Evolutionary conservation across 1,140 invertebrate genomes (phyloP).

Genomic region (Thrips palmi): DNA sequence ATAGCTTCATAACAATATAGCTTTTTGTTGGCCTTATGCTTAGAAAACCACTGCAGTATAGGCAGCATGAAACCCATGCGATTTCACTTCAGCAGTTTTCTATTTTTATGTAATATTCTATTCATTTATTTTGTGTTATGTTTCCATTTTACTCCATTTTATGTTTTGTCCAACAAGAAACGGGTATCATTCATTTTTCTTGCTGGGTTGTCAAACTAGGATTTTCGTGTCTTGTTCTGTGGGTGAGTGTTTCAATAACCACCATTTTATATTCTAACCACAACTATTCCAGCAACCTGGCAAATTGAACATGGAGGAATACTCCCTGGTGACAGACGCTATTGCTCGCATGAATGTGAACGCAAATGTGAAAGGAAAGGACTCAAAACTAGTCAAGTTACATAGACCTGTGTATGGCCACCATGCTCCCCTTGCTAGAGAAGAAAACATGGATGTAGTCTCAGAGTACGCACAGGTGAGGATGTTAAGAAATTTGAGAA

Average conservation of each 20-base stretch:
- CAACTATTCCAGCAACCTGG: constrained; percentile 59
- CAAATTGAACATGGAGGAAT: constrained; percentile 78
- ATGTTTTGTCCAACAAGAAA: constrained; percentile 8
- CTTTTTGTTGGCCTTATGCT: too few species aligned
- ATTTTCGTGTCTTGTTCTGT: background rate
- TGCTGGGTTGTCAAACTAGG: too few species aligned
- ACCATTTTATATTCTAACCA: too few species aligned
- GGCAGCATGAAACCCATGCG: too few species aligned
- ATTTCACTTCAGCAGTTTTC: too few species aligned
- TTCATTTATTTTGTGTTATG: constrained; percentile 11
- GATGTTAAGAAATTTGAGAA: constrained; percentile 7
- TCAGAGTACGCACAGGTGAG: constrained; percentile 42
- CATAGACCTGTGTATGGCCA: constrained; percentile 28
- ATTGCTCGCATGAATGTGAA: constrained; percentile 54
- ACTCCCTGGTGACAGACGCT: constrained; percentile 72
- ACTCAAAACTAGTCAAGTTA: constrained; percentile 25
- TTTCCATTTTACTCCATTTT: constrained; percentile 12
- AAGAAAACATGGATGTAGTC: constrained; percentile 57
- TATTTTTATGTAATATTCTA: constrained; percentile 5
- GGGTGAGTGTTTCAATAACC: too few species aligned
- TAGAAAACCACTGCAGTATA: too few species aligned
- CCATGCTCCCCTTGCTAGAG: constrained; percentile 62
- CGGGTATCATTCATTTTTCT: constrained; percentile 17
- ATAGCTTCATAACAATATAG: too few species aligned
- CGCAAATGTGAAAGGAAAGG: constrained; percentile 32